Conservation (phyloP, 2,113 vertebrate species). For the Salvelinus fontinalis region DNA sequence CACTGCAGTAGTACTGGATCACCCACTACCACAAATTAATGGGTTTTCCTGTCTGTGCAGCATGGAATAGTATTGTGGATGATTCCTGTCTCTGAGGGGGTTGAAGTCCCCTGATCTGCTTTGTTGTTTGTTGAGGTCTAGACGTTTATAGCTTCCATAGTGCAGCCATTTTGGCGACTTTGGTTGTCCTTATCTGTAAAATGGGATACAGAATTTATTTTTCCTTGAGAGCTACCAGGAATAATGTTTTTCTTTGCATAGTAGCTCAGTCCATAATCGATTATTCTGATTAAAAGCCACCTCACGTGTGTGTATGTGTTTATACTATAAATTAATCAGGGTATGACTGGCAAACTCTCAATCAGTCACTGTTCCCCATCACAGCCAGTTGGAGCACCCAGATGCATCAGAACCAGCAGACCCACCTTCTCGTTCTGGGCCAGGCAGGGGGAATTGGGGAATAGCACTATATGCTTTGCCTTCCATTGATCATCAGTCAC, state of each 20-base stretch:
- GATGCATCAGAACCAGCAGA: slow-evolving; percentile 31
- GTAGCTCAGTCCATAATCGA: not conserved
- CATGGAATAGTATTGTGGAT: too few relatives aligned
- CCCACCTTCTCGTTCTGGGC: not conserved
- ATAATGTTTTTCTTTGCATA: not conserved
- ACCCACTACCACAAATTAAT: too few relatives aligned
- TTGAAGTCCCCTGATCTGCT: too few relatives aligned
- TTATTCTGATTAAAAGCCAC: not conserved
- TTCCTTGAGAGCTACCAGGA: too few relatives aligned
- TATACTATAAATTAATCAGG: slow-evolving; percentile 34
- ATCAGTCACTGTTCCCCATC: slow-evolving; percentile 30
- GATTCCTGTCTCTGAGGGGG: too few relatives aligned
- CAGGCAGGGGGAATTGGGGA: slow-evolving; percentile 6
- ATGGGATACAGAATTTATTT: not conserved
- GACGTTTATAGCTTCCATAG: too few relatives aligned
- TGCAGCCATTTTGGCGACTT: not conserved
- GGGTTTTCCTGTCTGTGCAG: too few relatives aligned
- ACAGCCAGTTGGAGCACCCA: slow-evolving; percentile 41
- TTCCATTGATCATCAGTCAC: slow-evolving; percentile 48
- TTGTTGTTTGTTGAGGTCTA: too few relatives aligned
- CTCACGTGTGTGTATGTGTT: not conserved
- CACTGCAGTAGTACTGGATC: too few relatives aligned
- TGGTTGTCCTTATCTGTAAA: not conserved
- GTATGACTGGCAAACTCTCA: slow-evolving; percentile 21
- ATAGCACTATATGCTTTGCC: not conserved